Percentiles rank a stretch among this genome's conserved stretches.
These are phyloP conservation scores for Menidia beryllina DNA, from an alignment of 2,113 vertebrate genomes.

Conservation along the genomic window DNA sequence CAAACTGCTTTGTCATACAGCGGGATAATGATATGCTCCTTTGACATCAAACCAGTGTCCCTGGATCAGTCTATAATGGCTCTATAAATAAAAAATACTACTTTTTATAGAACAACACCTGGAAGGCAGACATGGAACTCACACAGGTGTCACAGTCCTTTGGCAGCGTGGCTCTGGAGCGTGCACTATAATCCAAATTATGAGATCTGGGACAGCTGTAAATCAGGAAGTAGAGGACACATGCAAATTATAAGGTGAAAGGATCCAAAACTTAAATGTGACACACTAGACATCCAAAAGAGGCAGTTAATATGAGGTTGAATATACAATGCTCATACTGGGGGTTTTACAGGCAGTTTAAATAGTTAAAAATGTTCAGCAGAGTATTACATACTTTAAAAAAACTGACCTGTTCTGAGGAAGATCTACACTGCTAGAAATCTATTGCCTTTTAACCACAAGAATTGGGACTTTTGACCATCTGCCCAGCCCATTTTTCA, in stretches of 20 bases:
- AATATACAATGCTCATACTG: slow-evolving; percentile 47
- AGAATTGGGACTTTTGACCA: background rate
- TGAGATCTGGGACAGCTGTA: slow-evolving; percentile 38
- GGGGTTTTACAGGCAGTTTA: slow-evolving; percentile 23
- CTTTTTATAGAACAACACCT: slow-evolving; percentile 58
- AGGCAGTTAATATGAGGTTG: slow-evolving; percentile 32
- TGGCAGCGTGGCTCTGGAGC: slow-evolving; percentile 3
- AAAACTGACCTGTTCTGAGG: slow-evolving; percentile 1
- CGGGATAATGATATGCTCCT: slow-evolving; percentile 78
- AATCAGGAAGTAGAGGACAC: background rate
- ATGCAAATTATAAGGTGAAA: slow-evolving; percentile 20
- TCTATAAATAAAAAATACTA: slow-evolving; percentile 68
- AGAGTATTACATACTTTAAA: slow-evolving; percentile 18
- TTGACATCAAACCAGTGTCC: slow-evolving; percentile 71
- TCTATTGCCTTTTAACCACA: background rate
- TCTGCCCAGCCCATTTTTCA: no score
- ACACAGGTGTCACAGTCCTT: slow-evolving; percentile 21
- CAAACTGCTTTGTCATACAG: slow-evolving; percentile 77
- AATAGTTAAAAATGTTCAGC: slow-evolving; percentile 26
- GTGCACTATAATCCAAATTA: slow-evolving; percentile 3
- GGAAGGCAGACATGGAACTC: slow-evolving; percentile 20
- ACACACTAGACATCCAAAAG: slow-evolving; percentile 20
- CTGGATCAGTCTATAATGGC: slow-evolving; percentile 65
- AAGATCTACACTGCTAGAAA: background rate
- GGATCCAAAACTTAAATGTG: slow-evolving; percentile 24